Base-by-base conservation (phyloP, 2,113 vertebrate genomes). In the Cryptotis parvus region DNA sequence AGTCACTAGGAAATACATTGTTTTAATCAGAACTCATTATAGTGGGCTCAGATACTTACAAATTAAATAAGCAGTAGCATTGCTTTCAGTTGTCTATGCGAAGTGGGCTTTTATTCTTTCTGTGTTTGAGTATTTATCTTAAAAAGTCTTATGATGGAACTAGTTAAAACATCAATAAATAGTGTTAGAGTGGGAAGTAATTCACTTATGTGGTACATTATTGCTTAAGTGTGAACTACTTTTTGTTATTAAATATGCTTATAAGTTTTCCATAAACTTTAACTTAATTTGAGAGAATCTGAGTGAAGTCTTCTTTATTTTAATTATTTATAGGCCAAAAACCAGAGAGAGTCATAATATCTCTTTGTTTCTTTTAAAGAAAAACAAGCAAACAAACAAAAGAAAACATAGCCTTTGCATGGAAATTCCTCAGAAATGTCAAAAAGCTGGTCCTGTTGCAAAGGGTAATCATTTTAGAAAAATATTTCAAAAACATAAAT, bases 401-500 rank as follows among this genome's bases (percentile, higher is more conserved):
- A 39, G 20, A 26, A 26, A 22, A 39, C n/a, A 72, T 65, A 65
- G 63, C 63, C 63, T 22, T 65, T 87, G 22, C 18, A 84, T 78
- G 91, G 76, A 87, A 94, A 91, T 77, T 94, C 74, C 93, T 94
- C 84, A 94, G 86, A 86, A 93, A 92, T 93, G 49, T 91, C 87
- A 95, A 81, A 84, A 66, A 80, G 24, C 33, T 86, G 41, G 74
- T 92, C 63, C 35, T 87, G 26, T 89, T 94, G 78, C 73, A 81
- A 91, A 91, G 80, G 65, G 87, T 93, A 84, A 55, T 66, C 94
- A 91, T 94, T 95, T 94, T 55, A 94, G 90, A 95, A 90, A 96
- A 94, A 52, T 80, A 96, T 92, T 94, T 95, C 41, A 84, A 91
- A n/a, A 95, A 73, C 70, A 90, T 90, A 94, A 94, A 92, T 78